Evolutionary conservation across 2,797 vertebrate species (phyloP).

Genomic region (Crax fasciolata): DNA sequence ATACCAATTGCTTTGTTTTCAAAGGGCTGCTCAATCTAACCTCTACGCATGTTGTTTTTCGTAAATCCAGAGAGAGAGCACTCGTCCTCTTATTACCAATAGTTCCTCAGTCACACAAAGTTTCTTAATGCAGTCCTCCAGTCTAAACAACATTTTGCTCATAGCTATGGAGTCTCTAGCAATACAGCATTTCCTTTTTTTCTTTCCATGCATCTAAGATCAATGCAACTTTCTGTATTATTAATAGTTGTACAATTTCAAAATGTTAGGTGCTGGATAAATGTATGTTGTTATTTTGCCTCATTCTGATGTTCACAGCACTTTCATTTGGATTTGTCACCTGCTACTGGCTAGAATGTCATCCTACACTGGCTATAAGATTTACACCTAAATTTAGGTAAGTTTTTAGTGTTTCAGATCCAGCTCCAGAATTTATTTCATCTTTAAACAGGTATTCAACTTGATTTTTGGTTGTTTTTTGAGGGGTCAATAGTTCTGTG

Average conservation of each 20-base stretch:
- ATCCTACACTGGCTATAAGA: background rate
- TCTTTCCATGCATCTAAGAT: background rate
- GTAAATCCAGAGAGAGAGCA: background rate
- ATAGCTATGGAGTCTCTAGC: background rate
- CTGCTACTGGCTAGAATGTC: background rate
- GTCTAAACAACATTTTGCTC: background rate
- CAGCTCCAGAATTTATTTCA: background rate
- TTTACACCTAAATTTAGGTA: conserved; percentile 3
- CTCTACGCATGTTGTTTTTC: background rate
- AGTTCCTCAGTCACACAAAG: background rate
- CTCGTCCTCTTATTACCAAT: background rate
- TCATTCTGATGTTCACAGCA: background rate
- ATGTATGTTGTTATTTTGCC: conserved; percentile 12
- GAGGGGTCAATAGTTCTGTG: background rate
- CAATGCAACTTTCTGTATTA: background rate
- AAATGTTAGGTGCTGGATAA: conserved; percentile 23
- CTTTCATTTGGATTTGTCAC: conserved; percentile 21
- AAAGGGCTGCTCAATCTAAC: background rate
- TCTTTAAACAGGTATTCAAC: background rate
- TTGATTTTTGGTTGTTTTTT: background rate
- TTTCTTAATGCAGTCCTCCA: background rate
- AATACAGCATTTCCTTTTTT: rapidly evolving
- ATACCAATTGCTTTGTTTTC: background rate
- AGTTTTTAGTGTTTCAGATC: background rate
- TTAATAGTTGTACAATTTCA: background rate